Evolutionary conservation across 2,888 invertebrate genomes (phyloP).

Genomic region (Amaurobius ferox): DNA sequence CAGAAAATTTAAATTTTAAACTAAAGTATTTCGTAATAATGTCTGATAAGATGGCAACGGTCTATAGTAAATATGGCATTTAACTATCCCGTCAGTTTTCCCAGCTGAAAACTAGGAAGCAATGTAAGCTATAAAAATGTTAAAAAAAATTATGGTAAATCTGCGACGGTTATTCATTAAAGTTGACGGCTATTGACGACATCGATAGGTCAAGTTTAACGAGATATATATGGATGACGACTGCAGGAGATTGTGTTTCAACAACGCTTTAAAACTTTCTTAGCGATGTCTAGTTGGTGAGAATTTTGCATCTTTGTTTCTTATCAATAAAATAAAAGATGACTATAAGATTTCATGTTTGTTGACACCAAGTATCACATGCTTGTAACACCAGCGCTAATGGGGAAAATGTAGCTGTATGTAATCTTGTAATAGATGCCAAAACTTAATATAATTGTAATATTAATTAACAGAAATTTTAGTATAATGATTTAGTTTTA

Average conservation of each 20-base stretch:
- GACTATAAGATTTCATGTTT: background rate
- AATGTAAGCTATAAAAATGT: background rate
- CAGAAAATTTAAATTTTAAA: too few species aligned
- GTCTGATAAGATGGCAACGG: slow-evolving; percentile 34
- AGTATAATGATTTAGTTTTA: too few species aligned
- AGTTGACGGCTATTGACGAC: slow-evolving; percentile 40
- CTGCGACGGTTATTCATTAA: slow-evolving; percentile 38
- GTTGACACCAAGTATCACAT: too few species aligned
- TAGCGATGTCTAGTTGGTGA: slow-evolving; percentile 70
- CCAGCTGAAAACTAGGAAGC: slow-evolving; percentile 21
- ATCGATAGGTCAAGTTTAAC: slow-evolving; percentile 70
- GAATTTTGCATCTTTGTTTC: background rate
- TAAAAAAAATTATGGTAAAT: slow-evolving; percentile 54
- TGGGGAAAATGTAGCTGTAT: too few species aligned
- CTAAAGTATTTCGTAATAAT: too few species aligned
- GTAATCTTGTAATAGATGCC: too few species aligned
- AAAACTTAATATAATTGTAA: too few species aligned
- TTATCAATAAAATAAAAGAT: background rate
- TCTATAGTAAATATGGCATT: slow-evolving; percentile 49
- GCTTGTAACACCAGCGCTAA: too few species aligned
- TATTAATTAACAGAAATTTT: too few species aligned
- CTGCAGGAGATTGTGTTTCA: slow-evolving; percentile 44
- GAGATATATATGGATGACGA: slow-evolving; percentile 68
- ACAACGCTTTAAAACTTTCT: slow-evolving; percentile 46
- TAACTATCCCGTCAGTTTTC: slow-evolving; percentile 12